Base-by-base conservation (phyloP, 1,140 invertebrate genomes). In the Drosophila busckii region DNA sequence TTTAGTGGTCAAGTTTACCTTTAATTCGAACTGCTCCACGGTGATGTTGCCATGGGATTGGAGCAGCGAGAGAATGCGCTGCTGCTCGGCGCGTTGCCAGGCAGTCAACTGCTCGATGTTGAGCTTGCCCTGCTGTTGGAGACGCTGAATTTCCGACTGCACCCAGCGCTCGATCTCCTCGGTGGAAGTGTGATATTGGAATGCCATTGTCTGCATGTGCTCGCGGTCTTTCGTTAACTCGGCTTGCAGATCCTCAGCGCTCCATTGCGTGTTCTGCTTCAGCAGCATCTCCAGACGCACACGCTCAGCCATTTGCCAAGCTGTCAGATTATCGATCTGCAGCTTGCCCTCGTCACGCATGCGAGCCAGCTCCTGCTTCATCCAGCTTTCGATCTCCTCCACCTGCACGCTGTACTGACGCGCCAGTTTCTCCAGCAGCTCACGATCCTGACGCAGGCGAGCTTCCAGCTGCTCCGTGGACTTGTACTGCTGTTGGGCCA, bases 161-260 rank as follows among this genome's bases (percentile, higher is more conserved):
- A 85, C 61, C 84, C 84, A 87, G 3, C 70, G 64, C 16, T 87
- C 84, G 3, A 87, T 86, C 12, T 87, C 85, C 52, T 86, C 85
- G 0, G 86, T 76, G 0, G 82, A 85, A 2, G 78, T 82, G 37
- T 87, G 85, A 28, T 87, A 85, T 29, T 87, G 85, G 64, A 85
- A 85, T 7, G 85, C 85, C 60, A 86, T 85, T 0, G 85, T 86
- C 19, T 87, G 84, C 82, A 87, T 85, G 17, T 86, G 85, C 0
- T 85, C 70, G 1, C 84, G 82, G 66, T 87, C 85, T 8, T 86
- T 71, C 2, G 63, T 59, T 9, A 87, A 29, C n/a, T 64, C 71
- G 0, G 54, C 31, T 10, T 60, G 60, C n/a, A 87, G 32, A 9
- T 87, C 85, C 20, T 80, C 76, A 19, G 80, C 75, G 15, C 73